phyloP scores from a whole-genome alignment of 2,888 invertebrate genomes.

The Trissoscelio sp. region DNA sequence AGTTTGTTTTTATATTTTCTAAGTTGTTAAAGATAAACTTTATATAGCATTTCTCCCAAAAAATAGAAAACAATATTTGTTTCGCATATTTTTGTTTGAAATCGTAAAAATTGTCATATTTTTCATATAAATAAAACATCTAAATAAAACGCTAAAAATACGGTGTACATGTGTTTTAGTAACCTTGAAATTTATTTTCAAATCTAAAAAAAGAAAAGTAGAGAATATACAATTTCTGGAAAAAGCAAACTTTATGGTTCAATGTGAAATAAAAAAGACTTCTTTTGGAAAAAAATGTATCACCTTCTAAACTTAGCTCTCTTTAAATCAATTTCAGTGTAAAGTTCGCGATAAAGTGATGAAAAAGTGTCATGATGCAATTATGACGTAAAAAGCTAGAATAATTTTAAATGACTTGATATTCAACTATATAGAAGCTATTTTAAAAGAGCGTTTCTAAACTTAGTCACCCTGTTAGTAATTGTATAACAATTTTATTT shows the following conservation, averaged over 20 bases:
- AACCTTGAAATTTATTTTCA: not conserved
- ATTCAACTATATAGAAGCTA: not conserved
- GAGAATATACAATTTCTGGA: not conserved
- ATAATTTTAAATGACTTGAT: not conserved
- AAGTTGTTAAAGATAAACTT: too few relatives aligned
- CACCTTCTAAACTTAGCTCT: not conserved
- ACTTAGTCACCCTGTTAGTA: not conserved
- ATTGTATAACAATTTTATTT: conserved; percentile 24
- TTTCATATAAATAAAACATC: too few relatives aligned
- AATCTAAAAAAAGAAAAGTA: not conserved
- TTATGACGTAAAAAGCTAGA: not conserved
- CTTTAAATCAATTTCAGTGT: not conserved
- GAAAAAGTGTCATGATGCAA: not conserved
- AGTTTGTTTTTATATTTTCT: too few relatives aligned
- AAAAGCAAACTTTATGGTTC: too few relatives aligned
- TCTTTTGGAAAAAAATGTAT: not conserved
- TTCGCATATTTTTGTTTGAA: too few relatives aligned
- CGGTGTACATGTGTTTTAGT: not conserved
- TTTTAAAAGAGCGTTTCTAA: not conserved
- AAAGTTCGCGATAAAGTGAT: not conserved
- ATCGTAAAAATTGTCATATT: too few relatives aligned
- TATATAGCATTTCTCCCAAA: too few relatives aligned
- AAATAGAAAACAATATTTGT: too few relatives aligned
- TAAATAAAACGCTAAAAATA: too few relatives aligned
- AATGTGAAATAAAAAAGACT: too few relatives aligned